phyloP scores from a whole-genome alignment of 2,113 vertebrate genomes.

The Synchiropus splendidus region DNA sequence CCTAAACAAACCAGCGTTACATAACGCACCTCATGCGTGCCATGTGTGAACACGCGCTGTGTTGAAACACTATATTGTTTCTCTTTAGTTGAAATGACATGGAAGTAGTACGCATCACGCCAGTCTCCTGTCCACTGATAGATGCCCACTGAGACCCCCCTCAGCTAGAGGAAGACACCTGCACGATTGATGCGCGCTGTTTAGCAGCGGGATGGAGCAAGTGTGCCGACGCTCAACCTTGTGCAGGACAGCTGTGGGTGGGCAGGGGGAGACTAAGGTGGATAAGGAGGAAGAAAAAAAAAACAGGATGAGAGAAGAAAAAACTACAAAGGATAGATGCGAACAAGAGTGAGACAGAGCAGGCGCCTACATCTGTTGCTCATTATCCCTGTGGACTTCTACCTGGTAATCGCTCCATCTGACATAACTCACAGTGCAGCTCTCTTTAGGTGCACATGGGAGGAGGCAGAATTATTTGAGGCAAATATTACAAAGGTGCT shows the following conservation, averaged over 20 bases:
- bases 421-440: constrained; percentile 80
- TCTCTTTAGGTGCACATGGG: constrained; percentile 77
- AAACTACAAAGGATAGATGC: neutral
- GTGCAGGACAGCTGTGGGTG: constrained; percentile 80
- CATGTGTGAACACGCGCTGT: neutral
- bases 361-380: constrained; percentile 82
- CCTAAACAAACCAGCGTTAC: constrained; percentile 31
- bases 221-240: constrained; percentile 80
- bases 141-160: constrained; percentile 35
- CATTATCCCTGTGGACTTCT: constrained; percentile 77
- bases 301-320: neutral
- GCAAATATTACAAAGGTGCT: constrained; percentile 53
- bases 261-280: constrained; percentile 56
- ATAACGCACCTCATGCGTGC: neutral
- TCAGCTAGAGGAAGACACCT: constrained; percentile 30
- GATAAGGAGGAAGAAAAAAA: constrained; percentile 2
- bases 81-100: constrained; percentile 14
- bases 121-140: constrained; percentile 35
- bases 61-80: constrained; percentile 3
- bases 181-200: constrained; percentile 48
- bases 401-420: constrained; percentile 84
- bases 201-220: constrained; percentile 65
- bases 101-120: constrained; percentile 31
- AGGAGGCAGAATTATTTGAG: constrained; percentile 62
- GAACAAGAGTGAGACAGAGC: constrained; percentile 32